Percentiles rank a stretch among this genome's conserved stretches.
Evolutionary conservation across 2,797 vertebrate genomes (phyloP).

Genomic region (Hafferia zeledoni): DNA sequence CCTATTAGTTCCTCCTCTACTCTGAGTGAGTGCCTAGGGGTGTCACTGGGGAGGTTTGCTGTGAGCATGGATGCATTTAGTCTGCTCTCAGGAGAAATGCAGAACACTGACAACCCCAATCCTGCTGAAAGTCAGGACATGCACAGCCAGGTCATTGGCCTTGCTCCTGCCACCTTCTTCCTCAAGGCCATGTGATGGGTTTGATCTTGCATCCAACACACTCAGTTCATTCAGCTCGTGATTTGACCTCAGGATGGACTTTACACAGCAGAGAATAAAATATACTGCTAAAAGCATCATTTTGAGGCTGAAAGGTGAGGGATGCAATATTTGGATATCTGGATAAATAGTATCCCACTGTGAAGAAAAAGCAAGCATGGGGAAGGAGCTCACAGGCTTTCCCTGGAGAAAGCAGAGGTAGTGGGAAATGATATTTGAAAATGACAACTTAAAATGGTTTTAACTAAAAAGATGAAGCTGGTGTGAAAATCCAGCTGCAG

Average conservation of each 20-base stretch:
- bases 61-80: neutral
- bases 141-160: no score
- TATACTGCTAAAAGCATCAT: neutral
- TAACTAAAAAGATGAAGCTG: neutral
- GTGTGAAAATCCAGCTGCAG: neutral
- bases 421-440: neutral
- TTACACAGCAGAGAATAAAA: neutral
- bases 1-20: neutral
- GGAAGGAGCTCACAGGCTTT: neutral
- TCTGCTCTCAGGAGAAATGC: neutral
- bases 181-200: neutral
- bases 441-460: neutral
- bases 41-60: neutral
- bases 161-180: neutral
- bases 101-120: neutral
- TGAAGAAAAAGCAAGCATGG: neutral
- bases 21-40: neutral
- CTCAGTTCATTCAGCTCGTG: accelerated
- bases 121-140: neutral
- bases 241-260: neutral
- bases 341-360: neutral
- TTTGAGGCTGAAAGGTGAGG: neutral
- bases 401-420: neutral
- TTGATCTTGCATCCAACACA: neutral
- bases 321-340: neutral